phyloP scores from a whole-genome alignment of 2,888 invertebrate species.

The Shargacucullia verbasci region DNA sequence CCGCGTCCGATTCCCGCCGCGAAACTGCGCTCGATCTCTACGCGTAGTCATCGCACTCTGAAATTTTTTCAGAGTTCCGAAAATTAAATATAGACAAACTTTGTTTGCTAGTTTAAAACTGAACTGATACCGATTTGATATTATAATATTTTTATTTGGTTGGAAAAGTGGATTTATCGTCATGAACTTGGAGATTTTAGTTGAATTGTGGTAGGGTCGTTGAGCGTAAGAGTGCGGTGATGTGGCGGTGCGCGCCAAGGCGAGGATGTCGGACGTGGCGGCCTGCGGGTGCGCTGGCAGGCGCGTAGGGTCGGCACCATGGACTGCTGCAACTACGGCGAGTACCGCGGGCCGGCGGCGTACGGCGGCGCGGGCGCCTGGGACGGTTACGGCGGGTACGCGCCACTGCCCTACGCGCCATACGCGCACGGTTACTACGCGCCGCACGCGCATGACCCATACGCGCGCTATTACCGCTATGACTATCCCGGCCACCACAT shows the following conservation, averaged over 20 bases:
- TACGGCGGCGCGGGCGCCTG: slow-evolving; percentile 74
- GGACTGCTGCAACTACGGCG: slow-evolving; percentile 88
- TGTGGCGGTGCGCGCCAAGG: slow-evolving; percentile 73
- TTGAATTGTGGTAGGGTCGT: slow-evolving; percentile 53
- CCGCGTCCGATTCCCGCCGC: slow-evolving; percentile 83
- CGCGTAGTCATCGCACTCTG: slow-evolving; percentile 57
- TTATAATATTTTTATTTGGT: slow-evolving; percentile 28
- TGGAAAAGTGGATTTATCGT: slow-evolving; percentile 32
- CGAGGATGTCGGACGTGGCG: slow-evolving; percentile 65
- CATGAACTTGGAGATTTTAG: slow-evolving; percentile 45
- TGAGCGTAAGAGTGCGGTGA: slow-evolving; percentile 68
- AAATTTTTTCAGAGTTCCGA: slow-evolving; percentile 54
- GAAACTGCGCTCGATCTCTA: slow-evolving; percentile 81
- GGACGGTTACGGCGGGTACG: slow-evolving; percentile 76
- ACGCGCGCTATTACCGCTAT: slow-evolving; percentile 84
- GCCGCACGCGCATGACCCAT: slow-evolving; percentile 82
- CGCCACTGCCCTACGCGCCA: slow-evolving; percentile 71
- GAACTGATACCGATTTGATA: slow-evolving; percentile 23
- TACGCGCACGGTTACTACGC: slow-evolving; percentile 75
- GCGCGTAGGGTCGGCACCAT: slow-evolving; percentile 77
- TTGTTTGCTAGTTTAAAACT: slow-evolving; percentile 39
- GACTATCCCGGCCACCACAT: slow-evolving; percentile 81
- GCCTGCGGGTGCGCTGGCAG: slow-evolving; percentile 72
- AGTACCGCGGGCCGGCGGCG: slow-evolving; percentile 81
- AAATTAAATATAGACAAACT: slow-evolving; percentile 38